A percentile compares a stretch with the other conserved stretches of the same genome.
phyloP scores from a whole-genome alignment of 2,797 vertebrate species.

The Oryzias sinensis region DNA sequence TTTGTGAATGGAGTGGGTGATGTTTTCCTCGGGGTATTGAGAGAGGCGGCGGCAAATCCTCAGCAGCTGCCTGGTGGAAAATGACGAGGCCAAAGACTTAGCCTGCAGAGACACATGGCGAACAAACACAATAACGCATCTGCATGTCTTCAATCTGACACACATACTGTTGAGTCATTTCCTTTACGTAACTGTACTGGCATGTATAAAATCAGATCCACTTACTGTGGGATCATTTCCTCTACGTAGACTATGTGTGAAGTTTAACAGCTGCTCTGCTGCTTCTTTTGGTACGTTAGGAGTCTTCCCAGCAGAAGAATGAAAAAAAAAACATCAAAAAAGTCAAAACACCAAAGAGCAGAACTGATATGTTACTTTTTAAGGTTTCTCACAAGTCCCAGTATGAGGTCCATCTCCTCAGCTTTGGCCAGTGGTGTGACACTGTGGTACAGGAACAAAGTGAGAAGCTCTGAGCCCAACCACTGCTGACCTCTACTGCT shows the following conservation, averaged over 20 bases:
- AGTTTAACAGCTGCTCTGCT: conserved; percentile 84
- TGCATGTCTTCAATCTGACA: too few species aligned
- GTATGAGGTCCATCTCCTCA: conserved; percentile 87
- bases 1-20: conserved; percentile 88
- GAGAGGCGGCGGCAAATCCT: conserved; percentile 90
- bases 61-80: conserved; percentile 92
- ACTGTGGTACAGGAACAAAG: conserved; percentile 92
- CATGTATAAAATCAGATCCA: not conserved
- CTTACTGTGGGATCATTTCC: conserved; percentile 89
- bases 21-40: conserved; percentile 86
- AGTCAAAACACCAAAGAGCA: not conserved
- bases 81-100: conserved; percentile 89
- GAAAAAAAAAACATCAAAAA: not conserved
- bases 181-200: conserved; percentile 1
- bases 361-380: not conserved
- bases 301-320: conserved; percentile 65
- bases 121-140: too few species aligned
- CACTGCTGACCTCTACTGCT: conserved; percentile 82
- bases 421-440: conserved; percentile 81
- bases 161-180: conserved; percentile 5
- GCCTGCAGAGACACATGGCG: conserved; percentile 72
- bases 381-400: conserved; percentile 82
- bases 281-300: conserved; percentile 83
- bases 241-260: conserved; percentile 87
- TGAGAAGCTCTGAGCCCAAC: conserved; percentile 93